Evolutionary conservation across 2,888 invertebrate genomes (phyloP), one percentile per base, ranked within the genome.

Genomic region (Drosophila meridionalis): DNA sequence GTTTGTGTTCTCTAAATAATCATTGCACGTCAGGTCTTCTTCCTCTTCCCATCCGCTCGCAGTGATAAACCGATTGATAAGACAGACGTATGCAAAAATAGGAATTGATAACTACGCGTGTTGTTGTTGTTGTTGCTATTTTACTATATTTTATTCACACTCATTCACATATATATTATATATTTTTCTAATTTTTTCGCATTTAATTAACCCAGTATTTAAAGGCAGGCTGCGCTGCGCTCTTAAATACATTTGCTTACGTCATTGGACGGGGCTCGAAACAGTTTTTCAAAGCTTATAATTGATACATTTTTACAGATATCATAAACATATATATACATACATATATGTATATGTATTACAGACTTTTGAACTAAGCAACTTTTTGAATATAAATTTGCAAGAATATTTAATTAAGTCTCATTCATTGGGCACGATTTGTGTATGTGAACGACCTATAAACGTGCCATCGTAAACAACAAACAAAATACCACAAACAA

Each of bases 391-490:
- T 58, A 52, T 34, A 14, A 57, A 68, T 59, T 56, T 63, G 67
- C 61, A 62, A 65, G 61, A 45, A 72, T 63, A 48, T 57, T 68
- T 58, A 55, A 64, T 48, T 53, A n/a, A 42, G 64, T 45, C 45
- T 14, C 40, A 64, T 55, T 56, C 52, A 62, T 57, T 74, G 70
- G 69, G 53, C 76, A 76, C 76, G 76, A 59, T 68, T 68, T 57
- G 57, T 61, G 56, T 60, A 56, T 74, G 77, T 77, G 73, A 77
- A 76, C 62, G 74, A 77, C 73, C 77, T 48, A 56, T 60, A 68
- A 77, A 55, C 60, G 69, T 67, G 67, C 62, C 63, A 45, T 53
- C n/a, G 45, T 64, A 9, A 42, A 26, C 57, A 36, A 57, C 26
- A 67, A 59, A 57, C 12, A 28, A 59, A 38, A 11, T 55, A 47